phyloP scores from a whole-genome alignment of 2,888 invertebrate genomes.

The Meiosimyza platycephala region DNA sequence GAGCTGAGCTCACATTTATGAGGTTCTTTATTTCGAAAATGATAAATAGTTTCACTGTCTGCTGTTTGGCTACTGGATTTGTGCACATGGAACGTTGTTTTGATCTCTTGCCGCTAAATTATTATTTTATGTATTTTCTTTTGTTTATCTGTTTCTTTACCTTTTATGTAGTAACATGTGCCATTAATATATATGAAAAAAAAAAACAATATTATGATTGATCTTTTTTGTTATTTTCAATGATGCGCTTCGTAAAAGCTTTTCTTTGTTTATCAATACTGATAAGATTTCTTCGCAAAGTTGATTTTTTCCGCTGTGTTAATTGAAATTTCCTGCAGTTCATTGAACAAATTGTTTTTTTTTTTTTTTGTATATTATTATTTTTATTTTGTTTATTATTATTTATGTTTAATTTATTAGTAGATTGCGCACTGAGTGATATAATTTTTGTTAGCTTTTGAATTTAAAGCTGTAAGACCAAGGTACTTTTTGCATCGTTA shows the following conservation, averaged over 20 bases:
- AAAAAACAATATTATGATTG: not conserved
- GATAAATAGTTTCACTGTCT: not conserved
- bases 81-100: not conserved
- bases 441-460: too few species aligned
- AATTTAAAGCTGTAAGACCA: too few species aligned
- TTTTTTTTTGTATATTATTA: not conserved
- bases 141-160: too few species aligned
- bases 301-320: too few species aligned
- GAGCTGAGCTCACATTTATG: not conserved
- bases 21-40: not conserved
- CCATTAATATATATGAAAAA: too few species aligned
- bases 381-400: too few species aligned
- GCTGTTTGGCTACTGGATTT: not conserved
- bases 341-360: not conserved
- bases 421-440: too few species aligned
- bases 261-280: not conserved
- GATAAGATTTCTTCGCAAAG: not conserved
- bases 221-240: conserved; percentile 3
- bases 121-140: too few species aligned
- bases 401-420: too few species aligned
- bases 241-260: not conserved
- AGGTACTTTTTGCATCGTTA: too few species aligned
- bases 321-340: too few species aligned
- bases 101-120: not conserved
- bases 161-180: too few species aligned